Percentiles rank a stretch among this genome's conserved stretches.
Evolutionary conservation across 2,888 invertebrate species (phyloP).

Genomic region (Plutella xylostella): DNA sequence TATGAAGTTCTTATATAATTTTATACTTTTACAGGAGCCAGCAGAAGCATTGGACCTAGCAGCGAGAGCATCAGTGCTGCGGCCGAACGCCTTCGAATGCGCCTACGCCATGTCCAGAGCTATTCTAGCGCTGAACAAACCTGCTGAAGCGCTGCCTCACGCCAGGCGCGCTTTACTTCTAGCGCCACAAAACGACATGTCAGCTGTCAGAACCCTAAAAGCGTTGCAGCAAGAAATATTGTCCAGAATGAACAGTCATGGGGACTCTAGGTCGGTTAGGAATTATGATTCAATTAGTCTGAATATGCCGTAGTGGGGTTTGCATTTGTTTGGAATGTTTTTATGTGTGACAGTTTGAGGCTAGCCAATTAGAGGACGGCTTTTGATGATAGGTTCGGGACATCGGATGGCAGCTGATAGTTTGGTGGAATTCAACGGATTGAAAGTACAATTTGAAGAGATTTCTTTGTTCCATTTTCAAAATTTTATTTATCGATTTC

Average conservation of each 20-base stretch:
- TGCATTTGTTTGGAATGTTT: too few species aligned
- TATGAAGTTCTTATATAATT: too few species aligned
- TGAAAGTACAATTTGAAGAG: too few species aligned
- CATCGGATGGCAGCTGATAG: too few species aligned
- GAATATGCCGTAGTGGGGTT: slow-evolving; percentile 60
- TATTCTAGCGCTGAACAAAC: slow-evolving; percentile 79
- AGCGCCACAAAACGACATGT: slow-evolving; percentile 78
- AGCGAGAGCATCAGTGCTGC: slow-evolving; percentile 84
- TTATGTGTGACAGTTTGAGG: too few species aligned
- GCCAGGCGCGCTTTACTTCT: slow-evolving; percentile 83
- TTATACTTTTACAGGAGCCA: slow-evolving; percentile 75
- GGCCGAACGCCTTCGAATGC: slow-evolving; percentile 91
- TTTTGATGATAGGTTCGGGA: too few species aligned
- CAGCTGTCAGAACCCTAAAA: slow-evolving; percentile 79
- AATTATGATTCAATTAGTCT: slow-evolving; percentile 63
- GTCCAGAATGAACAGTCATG: slow-evolving; percentile 55
- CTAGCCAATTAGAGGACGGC: too few species aligned
- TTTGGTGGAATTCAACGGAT: too few species aligned
- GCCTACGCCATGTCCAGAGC: slow-evolving; percentile 93
- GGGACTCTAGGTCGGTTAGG: slow-evolving; percentile 49
- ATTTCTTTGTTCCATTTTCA: too few species aligned
- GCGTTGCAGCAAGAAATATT: slow-evolving; percentile 80
- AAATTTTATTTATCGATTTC: not conserved
- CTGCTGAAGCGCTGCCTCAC: slow-evolving; percentile 83
- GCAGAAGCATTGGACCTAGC: slow-evolving; percentile 90